phyloP scores from a whole-genome alignment of 1,140 invertebrate genomes.

The Sesamia nonagrioides region DNA sequence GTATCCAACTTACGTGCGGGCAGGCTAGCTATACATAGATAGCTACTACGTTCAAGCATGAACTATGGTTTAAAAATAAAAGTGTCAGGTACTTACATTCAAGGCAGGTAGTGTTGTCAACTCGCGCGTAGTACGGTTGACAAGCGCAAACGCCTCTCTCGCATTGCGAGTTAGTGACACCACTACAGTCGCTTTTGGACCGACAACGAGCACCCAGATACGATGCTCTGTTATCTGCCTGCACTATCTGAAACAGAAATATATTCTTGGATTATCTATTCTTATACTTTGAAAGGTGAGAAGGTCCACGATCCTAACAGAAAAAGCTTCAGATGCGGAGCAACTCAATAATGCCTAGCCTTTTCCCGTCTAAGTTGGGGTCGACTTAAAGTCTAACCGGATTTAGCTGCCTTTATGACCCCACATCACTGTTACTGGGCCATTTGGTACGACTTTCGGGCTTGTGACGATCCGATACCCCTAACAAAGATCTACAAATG shows the following conservation, averaged over 20 bases:
- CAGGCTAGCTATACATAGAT: background rate
- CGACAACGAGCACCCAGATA: constrained; percentile 69
- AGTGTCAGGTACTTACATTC: constrained; percentile 88
- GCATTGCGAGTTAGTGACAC: constrained; percentile 88
- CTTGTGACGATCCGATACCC: no score
- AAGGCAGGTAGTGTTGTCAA: constrained; percentile 90
- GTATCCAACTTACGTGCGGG: background rate
- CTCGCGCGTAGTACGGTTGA: constrained; percentile 90
- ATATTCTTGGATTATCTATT: constrained; percentile 23
- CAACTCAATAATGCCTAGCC: no score
- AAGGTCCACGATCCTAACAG: background rate
- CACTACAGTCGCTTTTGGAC: constrained; percentile 88
- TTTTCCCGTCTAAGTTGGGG: no score
- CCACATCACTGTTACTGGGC: no score
- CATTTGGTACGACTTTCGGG: no score
- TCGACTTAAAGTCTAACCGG: no score
- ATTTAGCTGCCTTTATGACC: no score
- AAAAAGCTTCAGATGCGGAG: no score
- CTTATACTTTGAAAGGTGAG: background rate
- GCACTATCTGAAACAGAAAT: constrained; percentile 67
- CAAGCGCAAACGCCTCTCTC: constrained; percentile 89
- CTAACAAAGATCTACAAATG: no score
- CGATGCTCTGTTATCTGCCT: constrained; percentile 57
- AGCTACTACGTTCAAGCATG: background rate
- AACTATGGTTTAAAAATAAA: constrained; percentile 44